phyloP scores from a whole-genome alignment of 2,888 invertebrate species.

The Ophion obscuratus region DNA sequence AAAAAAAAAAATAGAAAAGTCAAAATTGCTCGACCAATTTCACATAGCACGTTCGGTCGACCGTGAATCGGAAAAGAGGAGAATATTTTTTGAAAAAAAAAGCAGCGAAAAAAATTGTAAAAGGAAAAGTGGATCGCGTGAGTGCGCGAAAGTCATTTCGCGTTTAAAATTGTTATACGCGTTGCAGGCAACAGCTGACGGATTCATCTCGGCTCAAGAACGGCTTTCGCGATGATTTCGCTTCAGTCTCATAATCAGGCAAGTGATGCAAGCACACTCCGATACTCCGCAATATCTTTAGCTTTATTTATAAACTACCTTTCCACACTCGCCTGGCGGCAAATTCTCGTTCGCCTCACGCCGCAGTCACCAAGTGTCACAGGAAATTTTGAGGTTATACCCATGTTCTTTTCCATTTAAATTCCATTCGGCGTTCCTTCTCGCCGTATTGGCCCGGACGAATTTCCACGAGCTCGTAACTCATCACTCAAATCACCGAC shows the following conservation, averaged over 20 bases:
- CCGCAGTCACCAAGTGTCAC: conserved; percentile 31
- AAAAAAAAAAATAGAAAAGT: neutral
- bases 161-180: conserved; percentile 22
- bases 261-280: conserved; percentile 68
- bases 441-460: neutral
- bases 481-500: neutral
- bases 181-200: conserved; percentile 55
- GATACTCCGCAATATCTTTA: conserved; percentile 47
- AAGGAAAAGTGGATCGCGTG: conserved; percentile 1
- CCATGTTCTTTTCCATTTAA: neutral
- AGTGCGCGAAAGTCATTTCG: conserved; percentile 5
- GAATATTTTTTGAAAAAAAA: neutral
- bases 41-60: conserved; percentile 12
- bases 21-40: neutral
- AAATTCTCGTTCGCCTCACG: neutral
- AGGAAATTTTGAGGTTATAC: conserved; percentile 33
- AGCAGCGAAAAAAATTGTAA: conserved; percentile 30
- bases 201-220: conserved; percentile 12
- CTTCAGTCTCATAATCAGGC: conserved; percentile 82
- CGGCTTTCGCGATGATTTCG: conserved; percentile 77
- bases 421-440: neutral
- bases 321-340: neutral
- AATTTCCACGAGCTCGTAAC: neutral
- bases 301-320: conserved; percentile 41
- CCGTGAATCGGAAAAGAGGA: neutral